Evolutionary conservation across 2,113 vertebrate species (phyloP), one percentile per base, ranked within the genome.

Genomic region (Corythoichthys intestinalis): DNA sequence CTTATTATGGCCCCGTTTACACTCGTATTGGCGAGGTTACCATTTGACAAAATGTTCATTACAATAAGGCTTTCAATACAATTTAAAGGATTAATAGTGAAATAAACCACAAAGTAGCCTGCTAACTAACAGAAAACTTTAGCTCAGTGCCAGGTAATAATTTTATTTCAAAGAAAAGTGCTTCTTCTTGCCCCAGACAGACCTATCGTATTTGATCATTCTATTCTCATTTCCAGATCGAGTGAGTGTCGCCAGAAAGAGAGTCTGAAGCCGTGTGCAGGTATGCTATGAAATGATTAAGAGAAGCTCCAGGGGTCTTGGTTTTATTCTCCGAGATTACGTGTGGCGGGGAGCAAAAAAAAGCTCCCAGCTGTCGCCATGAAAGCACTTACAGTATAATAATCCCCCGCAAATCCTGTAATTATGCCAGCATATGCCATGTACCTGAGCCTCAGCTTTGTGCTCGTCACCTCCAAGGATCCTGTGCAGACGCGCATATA

Each of bases 391-490:
- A 90, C 85, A 91, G 89, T 87, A 85, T 89, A 87, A 87, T 92
- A 92, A 92, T 91, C 90, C 90, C 71, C 84, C 85, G 46, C 61
- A 93, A 93, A 92, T 92, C 92, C 92, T 82, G 84, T 93, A 90
- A 93, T 93, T 93, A 93, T 92, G 89, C 90, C 86, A 83, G 84
- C 87, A 91, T 91, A 90, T 88, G 88, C 83, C 82, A 83, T 86
- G 89, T 91, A 92, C 91, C 90, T 91, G 90, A 88, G 83, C 86
- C 83, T 64, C 81, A 82, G 87, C 87, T 91, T 89, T 89, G 85
- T 88, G 80, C 85, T 88, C 83, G 75, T 88, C 90, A 90, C 88
- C 85, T 88, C 89, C 66, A 41, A 87, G 88, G 86, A 89, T 86
- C 89, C 81, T 80, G 83, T 86, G 83, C 84, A 84, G 85, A 90